phyloP scores from a whole-genome alignment of 1,140 invertebrate species.

The Andrena cerasifolii region DNA sequence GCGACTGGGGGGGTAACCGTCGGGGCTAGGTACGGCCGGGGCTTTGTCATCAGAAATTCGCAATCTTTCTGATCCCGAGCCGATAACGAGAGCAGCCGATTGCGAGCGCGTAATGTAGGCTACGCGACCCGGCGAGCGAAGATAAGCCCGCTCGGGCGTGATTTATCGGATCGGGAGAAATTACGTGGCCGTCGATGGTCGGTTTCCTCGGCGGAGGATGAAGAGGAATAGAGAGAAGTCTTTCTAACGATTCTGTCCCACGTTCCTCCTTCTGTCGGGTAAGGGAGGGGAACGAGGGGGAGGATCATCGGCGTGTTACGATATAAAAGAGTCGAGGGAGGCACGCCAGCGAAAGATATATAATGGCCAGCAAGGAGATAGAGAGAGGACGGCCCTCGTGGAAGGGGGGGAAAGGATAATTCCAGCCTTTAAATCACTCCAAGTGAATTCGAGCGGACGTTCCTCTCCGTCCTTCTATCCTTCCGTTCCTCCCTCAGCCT shows the following conservation, averaged over 20 bases:
- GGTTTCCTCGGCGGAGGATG: neutral
- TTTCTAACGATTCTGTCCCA: no score
- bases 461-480: constrained; percentile 24
- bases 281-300: neutral
- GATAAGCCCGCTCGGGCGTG: no score
- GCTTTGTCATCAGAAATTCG: no score
- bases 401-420: constrained; percentile 53
- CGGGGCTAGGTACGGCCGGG: no score
- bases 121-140: neutral
- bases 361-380: constrained; percentile 15
- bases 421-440: constrained; percentile 64
- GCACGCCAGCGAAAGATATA: constrained; percentile 8
- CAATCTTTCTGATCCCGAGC: neutral
- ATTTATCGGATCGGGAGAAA: constrained; percentile 6
- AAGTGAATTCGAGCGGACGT: constrained; percentile 61
- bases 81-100: neutral
- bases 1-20: no score
- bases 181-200: neutral
- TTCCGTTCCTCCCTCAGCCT: neutral
- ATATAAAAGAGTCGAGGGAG: constrained; percentile 37
- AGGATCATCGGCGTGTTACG: constrained; percentile 28
- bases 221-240: no score
- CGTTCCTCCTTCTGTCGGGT: neutral
- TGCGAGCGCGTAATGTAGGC: neutral
- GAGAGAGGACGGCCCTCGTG: neutral